Evolutionary conservation across 2,888 invertebrate species (phyloP), one percentile per base, ranked within the genome.

Genomic region (Archips crataeganus): DNA sequence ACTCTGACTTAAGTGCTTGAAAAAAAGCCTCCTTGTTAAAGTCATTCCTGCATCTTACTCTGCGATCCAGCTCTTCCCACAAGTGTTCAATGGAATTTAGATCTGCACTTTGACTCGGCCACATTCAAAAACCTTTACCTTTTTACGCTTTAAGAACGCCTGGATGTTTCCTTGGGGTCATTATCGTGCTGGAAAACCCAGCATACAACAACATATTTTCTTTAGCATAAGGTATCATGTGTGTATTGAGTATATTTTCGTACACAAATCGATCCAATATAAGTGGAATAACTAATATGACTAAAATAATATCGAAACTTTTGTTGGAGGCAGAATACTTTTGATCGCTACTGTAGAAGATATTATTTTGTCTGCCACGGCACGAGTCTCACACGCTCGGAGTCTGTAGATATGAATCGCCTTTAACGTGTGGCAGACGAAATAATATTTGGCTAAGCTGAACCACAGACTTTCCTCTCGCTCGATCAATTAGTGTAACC

Each of bases 11-110:
- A n/a, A n/a, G n/a, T 49, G n/a, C 49, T 49, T n/a, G n/a, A n/a
- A n/a, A 49, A 49, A 49, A 49, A 49, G 49, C 49, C n/a, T 49
- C 49, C 4, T n/a, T n/a, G 49, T n/a, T n/a, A 49, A n/a, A 49
- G 49, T n/a, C n/a, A 6, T 49, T 49, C n/a, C n/a, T 49, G 49
- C n/a, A n/a, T 49, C n/a, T 49, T 49, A 49, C 49, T 49, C 49
- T 49, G 49, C n/a, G 49, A 13, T 49, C 49, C n/a, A 49, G 49
- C 4, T 49, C 45, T 45, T 45, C 45, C 45, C 45, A 10, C 11
- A 45, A 11, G 2, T 45, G n/a, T 49, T 49, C 49, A 13, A 49
- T 49, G 1, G n/a, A 4, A n/a, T 49, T 49, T 13, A 49, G 49
- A 49, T 49, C 49, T 5, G n/a, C n/a, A n/a, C n/a, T 49, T 49